These are phyloP conservation scores for Aromia moschata DNA, from an alignment of 2,888 invertebrate genomes.

Conservation along the genomic window DNA sequence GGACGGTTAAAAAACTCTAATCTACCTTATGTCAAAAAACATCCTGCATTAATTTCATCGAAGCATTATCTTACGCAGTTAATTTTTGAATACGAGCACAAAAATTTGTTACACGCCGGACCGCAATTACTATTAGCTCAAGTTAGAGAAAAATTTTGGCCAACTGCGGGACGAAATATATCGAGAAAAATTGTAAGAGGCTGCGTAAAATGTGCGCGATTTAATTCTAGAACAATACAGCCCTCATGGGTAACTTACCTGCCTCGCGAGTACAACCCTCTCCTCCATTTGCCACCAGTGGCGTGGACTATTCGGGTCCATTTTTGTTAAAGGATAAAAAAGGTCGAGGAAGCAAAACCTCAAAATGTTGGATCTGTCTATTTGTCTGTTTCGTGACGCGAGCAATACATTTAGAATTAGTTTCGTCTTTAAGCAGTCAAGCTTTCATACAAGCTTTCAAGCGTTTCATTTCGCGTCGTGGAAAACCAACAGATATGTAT, in stretches of 20 bases:
- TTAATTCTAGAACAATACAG: slow-evolving; percentile 12
- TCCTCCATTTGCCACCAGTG: slow-evolving; percentile 32
- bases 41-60: not conserved
- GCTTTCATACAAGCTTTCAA: slow-evolving; percentile 42
- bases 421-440: slow-evolving; percentile 41
- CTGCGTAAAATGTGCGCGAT: slow-evolving; percentile 30
- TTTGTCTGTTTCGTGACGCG: slow-evolving; percentile 42
- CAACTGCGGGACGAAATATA: slow-evolving; percentile 25
- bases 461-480: slow-evolving; percentile 45
- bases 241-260: slow-evolving; percentile 34
- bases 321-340: slow-evolving; percentile 36
- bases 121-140: not conserved
- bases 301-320: slow-evolving; percentile 45
- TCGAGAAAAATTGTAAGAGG: slow-evolving; percentile 18
- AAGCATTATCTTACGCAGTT: not conserved
- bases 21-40: not conserved
- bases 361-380: slow-evolving; percentile 39
- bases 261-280: slow-evolving; percentile 17
- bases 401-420: slow-evolving; percentile 48
- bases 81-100: not conserved
- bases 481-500: slow-evolving; percentile 38
- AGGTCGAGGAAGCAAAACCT: slow-evolving; percentile 34
- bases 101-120: not conserved
- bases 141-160: slow-evolving; percentile 30
- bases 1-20: not conserved